These are phyloP conservation scores for Acrocephalus arundinaceus DNA, from an alignment of 2,113 vertebrate genomes.

Conservation along the genomic window DNA sequence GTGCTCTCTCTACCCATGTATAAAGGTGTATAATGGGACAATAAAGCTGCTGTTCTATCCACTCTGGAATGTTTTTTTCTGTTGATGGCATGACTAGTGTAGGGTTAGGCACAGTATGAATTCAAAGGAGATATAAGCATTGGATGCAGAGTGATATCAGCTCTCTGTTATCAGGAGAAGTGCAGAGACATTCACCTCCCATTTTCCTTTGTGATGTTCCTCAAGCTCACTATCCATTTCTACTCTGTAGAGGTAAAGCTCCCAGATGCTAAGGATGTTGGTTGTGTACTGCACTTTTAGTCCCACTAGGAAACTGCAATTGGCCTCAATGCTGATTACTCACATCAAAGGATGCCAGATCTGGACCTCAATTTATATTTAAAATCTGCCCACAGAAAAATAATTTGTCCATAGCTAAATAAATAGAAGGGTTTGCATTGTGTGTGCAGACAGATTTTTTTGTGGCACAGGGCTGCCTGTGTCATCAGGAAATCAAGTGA, in stretches of 20 bases:
- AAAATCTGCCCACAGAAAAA: not conserved
- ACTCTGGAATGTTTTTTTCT: not conserved
- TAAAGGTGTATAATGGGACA: not conserved
- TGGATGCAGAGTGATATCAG: not conserved
- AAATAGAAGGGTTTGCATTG: not conserved
- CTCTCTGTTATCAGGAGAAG: not conserved
- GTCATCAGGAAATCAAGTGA: not conserved
- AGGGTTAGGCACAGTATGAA: not conserved
- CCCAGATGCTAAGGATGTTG: not conserved
- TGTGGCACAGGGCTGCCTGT: not conserved
- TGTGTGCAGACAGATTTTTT: not conserved
- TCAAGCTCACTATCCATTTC: not conserved
- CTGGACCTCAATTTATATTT: not conserved
- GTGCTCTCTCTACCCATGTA: rapidly evolving
- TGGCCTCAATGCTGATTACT: not conserved
- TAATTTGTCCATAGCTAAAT: not conserved
- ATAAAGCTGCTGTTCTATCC: not conserved
- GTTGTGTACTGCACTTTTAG: not conserved
- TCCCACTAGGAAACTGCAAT: not conserved
- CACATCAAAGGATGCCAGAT: not conserved
- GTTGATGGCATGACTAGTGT: not conserved
- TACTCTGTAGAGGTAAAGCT: not conserved
- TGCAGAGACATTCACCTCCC: not conserved
- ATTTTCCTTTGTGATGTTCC: not conserved
- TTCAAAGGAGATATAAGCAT: not conserved